A percentile compares a stretch with the other conserved stretches of the same genome.
phyloP scores from a whole-genome alignment of 1,140 invertebrate genomes.

The Rhyzopertha dominica region DNA sequence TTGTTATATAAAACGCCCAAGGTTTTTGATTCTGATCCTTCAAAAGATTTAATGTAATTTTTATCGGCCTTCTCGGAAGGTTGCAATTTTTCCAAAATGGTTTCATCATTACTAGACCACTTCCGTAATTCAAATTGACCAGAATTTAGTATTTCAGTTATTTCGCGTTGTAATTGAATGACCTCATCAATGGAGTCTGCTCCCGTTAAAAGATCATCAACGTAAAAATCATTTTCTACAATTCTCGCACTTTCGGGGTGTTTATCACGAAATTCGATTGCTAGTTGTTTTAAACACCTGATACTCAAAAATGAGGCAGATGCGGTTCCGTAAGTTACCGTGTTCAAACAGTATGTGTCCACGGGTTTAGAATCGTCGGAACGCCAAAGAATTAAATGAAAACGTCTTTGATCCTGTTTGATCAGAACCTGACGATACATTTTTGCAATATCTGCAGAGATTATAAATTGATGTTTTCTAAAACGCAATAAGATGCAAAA shows the following conservation, averaged over 20 bases:
- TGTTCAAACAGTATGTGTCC: conserved; percentile 30
- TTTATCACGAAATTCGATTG: conserved; percentile 10
- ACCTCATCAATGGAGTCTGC: conserved; percentile 23
- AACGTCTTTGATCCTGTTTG: conserved; percentile 24
- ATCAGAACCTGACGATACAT: conserved; percentile 41
- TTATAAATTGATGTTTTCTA: conserved; percentile 27
- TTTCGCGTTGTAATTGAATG: conserved; percentile 19
- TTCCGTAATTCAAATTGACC: conserved; percentile 39
- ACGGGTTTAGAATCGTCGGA: conserved; percentile 23
- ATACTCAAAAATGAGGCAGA: conserved; percentile 31
- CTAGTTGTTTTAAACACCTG: conserved; percentile 22
- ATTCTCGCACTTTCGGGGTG: conserved; percentile 1
- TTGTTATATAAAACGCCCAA: conserved; percentile 7
- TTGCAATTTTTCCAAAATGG: not conserved
- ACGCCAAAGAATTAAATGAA: conserved; percentile 41
- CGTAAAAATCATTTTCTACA: conserved; percentile 20
- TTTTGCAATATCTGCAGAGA: conserved; percentile 42
- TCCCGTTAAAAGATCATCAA: conserved; percentile 24
- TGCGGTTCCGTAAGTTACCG: conserved; percentile 30
- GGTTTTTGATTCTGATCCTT: conserved; percentile 10
- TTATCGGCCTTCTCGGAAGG: not conserved
- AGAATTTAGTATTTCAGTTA: conserved; percentile 18
- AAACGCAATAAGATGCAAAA: conserved; percentile 41
- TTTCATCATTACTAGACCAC: conserved; percentile 36
- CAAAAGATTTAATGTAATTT: not conserved